Conservation (phyloP, 2,888 invertebrate species). For the Sarcophaga subvicina region DNA sequence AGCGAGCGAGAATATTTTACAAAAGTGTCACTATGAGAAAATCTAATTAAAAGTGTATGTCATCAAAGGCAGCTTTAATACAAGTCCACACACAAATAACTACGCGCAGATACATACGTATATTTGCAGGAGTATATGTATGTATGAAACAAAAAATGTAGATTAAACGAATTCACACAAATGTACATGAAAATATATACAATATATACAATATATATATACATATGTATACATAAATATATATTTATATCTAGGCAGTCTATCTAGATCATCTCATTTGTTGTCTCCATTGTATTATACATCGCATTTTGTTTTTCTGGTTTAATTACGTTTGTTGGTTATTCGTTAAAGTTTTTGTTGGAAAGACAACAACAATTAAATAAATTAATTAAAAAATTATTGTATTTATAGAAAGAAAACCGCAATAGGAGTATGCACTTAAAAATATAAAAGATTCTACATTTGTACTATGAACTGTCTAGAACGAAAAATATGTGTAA, state of each 20-base stretch:
- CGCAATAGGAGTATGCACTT: no score
- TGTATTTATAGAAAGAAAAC: no score
- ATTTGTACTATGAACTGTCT: no score
- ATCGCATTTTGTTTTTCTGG: not conserved
- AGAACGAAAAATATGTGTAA: no score
- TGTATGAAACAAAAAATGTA: constrained; percentile 31
- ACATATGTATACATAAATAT: not conserved
- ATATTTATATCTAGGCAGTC: not conserved
- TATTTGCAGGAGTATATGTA: not conserved
- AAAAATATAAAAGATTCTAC: no score
- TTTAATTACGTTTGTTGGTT: constrained; percentile 14
- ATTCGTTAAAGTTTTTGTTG: not conserved
- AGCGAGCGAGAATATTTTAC: constrained; percentile 43
- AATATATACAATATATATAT: not conserved
- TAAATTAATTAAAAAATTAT: constrained; percentile 1
- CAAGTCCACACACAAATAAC: constrained; percentile 9
- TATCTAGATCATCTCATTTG: constrained; percentile 3
- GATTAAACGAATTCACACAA: constrained; percentile 22
- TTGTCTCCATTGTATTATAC: not conserved
- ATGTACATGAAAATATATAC: not conserved
- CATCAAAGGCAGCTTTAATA: constrained; percentile 55
- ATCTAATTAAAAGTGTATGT: constrained; percentile 63
- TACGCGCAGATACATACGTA: no score
- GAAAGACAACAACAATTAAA: not conserved
- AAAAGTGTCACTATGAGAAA: constrained; percentile 63